phyloP scores from a whole-genome alignment of 30 jellyfish, hydroid and myxozoan species.

The Calvadosia cruxmelitensis region DNA sequence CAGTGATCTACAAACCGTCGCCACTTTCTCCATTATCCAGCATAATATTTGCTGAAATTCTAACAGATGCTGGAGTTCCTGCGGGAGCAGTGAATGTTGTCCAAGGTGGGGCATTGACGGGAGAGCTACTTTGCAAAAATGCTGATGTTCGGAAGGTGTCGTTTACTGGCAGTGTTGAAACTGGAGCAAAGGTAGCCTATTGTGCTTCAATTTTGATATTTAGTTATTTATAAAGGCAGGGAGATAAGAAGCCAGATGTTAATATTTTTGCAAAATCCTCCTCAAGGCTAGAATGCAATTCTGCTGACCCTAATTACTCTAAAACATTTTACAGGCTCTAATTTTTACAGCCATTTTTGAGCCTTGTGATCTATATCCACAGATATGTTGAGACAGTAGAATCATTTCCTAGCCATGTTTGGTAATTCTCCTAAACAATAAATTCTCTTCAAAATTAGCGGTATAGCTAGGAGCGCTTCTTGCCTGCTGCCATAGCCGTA shows the following conservation, averaged over 20 bases:
- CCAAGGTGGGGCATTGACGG: conserved; percentile 90
- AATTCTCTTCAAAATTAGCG: no score
- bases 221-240: neutral
- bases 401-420: no score
- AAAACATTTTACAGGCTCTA: no score
- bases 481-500: neutral
- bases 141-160: conserved; percentile 77
- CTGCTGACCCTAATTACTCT: no score
- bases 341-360: no score
- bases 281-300: no score
- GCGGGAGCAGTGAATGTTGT: conserved; percentile 82
- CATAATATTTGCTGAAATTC: conserved; percentile 75
- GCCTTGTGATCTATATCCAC: no score
- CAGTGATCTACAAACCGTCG: conserved; percentile 85
- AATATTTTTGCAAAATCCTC: no score
- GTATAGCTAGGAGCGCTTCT: no score
- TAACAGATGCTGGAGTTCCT: conserved; percentile 88
- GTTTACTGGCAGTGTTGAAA: conserved; percentile 86
- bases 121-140: conserved; percentile 57
- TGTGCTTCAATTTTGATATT: neutral
- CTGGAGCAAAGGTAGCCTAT: conserved; percentile 76
- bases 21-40: conserved; percentile 86
- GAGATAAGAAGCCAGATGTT: no score
- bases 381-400: no score
- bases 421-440: no score